These are phyloP conservation scores for Thelaira solivaga DNA, from an alignment of 2,888 invertebrate species.

Conservation along the genomic window DNA sequence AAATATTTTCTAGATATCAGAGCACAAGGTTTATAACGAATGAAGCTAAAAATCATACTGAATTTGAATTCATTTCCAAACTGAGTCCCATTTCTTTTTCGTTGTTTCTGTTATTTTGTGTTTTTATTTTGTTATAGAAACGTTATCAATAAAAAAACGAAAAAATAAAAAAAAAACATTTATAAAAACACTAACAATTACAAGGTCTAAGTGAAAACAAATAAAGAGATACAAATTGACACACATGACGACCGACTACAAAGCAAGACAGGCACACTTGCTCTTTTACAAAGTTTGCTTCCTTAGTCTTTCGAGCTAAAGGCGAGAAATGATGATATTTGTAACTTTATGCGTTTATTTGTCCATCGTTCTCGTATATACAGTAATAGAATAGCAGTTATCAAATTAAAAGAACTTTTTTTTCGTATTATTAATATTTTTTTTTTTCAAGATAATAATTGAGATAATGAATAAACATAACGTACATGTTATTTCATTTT, in stretches of 20 bases:
- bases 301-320: constrained; percentile 58
- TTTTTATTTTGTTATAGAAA: constrained; percentile 44
- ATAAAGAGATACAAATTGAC: constrained; percentile 25
- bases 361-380: background rate
- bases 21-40: constrained; percentile 44
- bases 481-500: constrained; percentile 39
- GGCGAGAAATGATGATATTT: constrained; percentile 27
- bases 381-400: constrained; percentile 35
- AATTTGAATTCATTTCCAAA: constrained; percentile 34
- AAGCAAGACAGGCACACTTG: constrained; percentile 1
- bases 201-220: constrained; percentile 54
- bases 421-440: background rate
- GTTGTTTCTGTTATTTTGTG: constrained; percentile 14
- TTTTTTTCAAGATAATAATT: constrained; percentile 43
- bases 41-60: constrained; percentile 52
- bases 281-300: constrained; percentile 48
- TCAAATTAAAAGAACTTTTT: constrained; percentile 20
- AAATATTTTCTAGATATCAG: constrained; percentile 38
- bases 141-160: constrained; percentile 46
- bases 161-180: constrained; percentile 11
- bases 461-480: constrained; percentile 45
- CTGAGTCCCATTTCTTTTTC: constrained; percentile 48
- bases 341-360: constrained; percentile 3
- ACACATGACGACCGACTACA: constrained; percentile 6
- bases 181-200: constrained; percentile 48